These are phyloP conservation scores for Paracentrotus lividus DNA, from an alignment of 53 echinoderm and acorn worm genomes.

Conservation along the genomic window DNA sequence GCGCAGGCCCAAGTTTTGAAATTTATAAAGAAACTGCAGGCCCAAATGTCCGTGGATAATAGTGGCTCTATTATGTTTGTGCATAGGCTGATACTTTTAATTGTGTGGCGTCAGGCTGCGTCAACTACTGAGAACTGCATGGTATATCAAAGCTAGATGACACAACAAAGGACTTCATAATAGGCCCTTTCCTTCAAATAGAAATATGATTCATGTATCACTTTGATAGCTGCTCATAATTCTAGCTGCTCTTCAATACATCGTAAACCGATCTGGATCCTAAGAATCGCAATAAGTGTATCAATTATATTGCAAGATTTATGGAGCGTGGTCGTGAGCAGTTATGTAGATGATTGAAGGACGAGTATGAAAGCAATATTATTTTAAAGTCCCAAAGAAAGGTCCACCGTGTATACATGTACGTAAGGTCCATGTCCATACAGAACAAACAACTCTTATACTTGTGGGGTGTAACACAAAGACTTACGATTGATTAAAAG, in stretches of 20 bases:
- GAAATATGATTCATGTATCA: not conserved
- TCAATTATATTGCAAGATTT: constrained; percentile 9
- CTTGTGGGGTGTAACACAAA: no score
- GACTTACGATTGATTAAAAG: no score
- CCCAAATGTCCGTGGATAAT: no score
- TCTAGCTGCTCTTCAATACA: constrained; percentile 12
- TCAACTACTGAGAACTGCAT: not conserved
- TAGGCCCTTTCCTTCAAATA: not conserved
- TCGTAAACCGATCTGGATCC: not conserved
- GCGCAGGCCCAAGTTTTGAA: no score
- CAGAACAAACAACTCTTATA: no score
- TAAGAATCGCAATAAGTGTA: not conserved
- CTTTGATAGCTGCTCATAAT: not conserved
- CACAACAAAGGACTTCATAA: not conserved
- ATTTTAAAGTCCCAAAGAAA: no score
- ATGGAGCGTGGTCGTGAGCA: not conserved
- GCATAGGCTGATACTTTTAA: no score
- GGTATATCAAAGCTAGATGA: not conserved
- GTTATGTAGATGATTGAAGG: not conserved
- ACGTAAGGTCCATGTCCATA: no score
- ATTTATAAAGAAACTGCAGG: no score
- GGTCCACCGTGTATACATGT: no score
- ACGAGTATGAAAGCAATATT: not conserved
- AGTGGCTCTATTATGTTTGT: no score
- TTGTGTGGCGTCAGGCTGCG: no score